phyloP scores from a whole-genome alignment of 2,113 vertebrate species.

The Cyanocitta stelleri region DNA sequence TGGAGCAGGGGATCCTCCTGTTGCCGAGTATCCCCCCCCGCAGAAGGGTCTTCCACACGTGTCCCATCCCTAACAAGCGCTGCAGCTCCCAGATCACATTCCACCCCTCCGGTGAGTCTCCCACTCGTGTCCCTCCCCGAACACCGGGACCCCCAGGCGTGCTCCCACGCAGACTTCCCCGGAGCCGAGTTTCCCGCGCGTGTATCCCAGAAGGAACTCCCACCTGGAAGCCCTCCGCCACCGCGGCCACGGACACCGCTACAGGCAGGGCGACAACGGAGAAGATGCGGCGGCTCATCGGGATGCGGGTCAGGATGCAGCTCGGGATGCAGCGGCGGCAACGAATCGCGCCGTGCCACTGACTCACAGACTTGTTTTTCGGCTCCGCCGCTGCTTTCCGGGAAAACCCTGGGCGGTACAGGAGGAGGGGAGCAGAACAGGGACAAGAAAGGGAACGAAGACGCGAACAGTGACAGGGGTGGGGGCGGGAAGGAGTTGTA shows the following conservation, averaged over 20 bases:
- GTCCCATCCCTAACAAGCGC: not conserved
- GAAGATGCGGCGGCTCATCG: not conserved
- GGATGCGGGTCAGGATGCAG: not conserved
- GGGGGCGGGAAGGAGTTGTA: too few relatives aligned
- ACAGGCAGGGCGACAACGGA: not conserved
- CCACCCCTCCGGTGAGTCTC: not conserved
- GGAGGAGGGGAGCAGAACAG: accelerated
- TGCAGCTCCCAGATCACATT: not conserved
- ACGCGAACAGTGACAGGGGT: accelerated
- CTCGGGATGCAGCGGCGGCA: not conserved
- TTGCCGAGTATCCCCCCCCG: too few relatives aligned
- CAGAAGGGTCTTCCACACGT: accelerated
- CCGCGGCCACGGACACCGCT: not conserved
- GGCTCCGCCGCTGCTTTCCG: accelerated
- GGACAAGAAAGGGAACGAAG: accelerated
- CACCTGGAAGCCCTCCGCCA: not conserved
- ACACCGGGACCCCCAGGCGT: not conserved
- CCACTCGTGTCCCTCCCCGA: not conserved
- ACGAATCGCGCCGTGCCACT: accelerated
- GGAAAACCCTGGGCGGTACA: not conserved
- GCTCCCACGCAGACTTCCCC: not conserved
- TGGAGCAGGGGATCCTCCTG: not conserved
- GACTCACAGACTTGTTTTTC: accelerated
- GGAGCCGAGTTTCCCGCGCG: not conserved
- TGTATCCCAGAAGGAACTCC: not conserved